phyloP scores from a whole-genome alignment of 2,797 vertebrate species.

The Danio albolineatus region DNA sequence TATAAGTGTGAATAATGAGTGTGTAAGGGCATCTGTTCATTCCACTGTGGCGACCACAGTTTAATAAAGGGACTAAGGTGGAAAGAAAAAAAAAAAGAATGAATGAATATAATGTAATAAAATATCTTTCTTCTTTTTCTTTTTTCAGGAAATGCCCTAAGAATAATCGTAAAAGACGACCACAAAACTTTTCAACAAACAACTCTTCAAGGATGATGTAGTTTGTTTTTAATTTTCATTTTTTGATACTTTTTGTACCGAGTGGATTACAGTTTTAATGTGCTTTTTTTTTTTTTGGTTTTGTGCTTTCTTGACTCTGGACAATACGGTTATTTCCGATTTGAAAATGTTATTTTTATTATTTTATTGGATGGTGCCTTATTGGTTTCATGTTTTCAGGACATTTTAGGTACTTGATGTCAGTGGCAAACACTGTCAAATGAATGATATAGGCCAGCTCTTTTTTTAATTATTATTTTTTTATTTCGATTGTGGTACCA shows the following conservation, averaged over 20 bases:
- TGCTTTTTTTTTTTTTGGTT: slow-evolving; percentile 71
- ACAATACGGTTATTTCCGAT: slow-evolving; percentile 64
- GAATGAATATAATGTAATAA: too few relatives aligned
- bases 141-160: slow-evolving; percentile 92
- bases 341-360: slow-evolving; percentile 51
- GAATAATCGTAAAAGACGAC: slow-evolving; percentile 93
- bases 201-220: slow-evolving; percentile 97
- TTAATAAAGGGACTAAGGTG: too few relatives aligned
- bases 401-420: slow-evolving; percentile 82
- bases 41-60: too few relatives aligned
- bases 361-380: slow-evolving; percentile 75
- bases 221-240: slow-evolving; percentile 76
- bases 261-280: slow-evolving; percentile 88
- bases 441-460: slow-evolving; percentile 68
- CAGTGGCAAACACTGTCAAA: slow-evolving; percentile 75
- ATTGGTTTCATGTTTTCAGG: slow-evolving; percentile 72
- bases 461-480: slow-evolving; percentile 36
- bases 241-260: slow-evolving; percentile 79
- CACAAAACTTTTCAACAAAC: slow-evolving; percentile 97
- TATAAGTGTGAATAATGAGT: too few relatives aligned
- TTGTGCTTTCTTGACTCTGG: slow-evolving; percentile 50
- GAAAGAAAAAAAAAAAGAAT: too few relatives aligned
- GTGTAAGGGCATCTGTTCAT: too few relatives aligned
- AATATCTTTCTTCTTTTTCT: slow-evolving; percentile 2
- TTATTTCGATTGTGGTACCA: slow-evolving; percentile 33